Base-by-base conservation (phyloP, 2,797 vertebrate species). In the Anabas testudineus region DNA sequence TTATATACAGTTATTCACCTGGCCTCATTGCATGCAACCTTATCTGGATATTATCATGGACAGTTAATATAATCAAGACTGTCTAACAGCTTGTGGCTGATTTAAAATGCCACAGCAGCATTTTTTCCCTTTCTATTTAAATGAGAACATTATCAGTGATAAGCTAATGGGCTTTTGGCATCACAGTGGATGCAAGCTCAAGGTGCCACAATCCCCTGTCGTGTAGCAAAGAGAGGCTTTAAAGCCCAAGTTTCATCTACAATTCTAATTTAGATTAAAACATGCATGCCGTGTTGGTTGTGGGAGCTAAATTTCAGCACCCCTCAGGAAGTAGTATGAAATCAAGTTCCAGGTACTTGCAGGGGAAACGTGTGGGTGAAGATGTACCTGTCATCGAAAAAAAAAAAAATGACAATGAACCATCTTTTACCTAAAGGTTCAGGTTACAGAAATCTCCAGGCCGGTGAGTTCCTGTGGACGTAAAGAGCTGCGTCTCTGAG, bases 141-240 rank as follows among this genome's bases (percentile, higher is more conserved):
- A 77, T 37, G 10, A 24, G 12, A 69, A 61, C 65, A 76, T 83
- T 80, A 85, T 87, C 78, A 82, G 54, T 16, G 45, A 77, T 79
- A 74, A 80, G 59, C 76, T 83, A 71, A 88, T 75, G 49, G 60
- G 65, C 71, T 68, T 58, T 42, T 87, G 78, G 78, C 68, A 78
- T 76, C 36, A 36, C 45, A 60, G 28, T 22, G 56, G 24, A 68
- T 45, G 10, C 26, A 39, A 49, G 45, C 77, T 72, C 30, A 19
- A 53, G 32, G 22, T 43, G 58, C 49, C 61, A 67, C 43, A 55
- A 3, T 59, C 13, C 52, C 56, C 48, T 57, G n/a, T n/a, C 46
- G 63, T 36, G 9, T 51, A 62, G 30, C 46, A 57, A 30, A 90
- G 92, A 19, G 21, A 57, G 1, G 36, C 63, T 65, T 66, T 70